These are phyloP conservation scores for Neoitamus cyanurus DNA, from an alignment of 2,888 invertebrate genomes.

Conservation along the genomic window DNA sequence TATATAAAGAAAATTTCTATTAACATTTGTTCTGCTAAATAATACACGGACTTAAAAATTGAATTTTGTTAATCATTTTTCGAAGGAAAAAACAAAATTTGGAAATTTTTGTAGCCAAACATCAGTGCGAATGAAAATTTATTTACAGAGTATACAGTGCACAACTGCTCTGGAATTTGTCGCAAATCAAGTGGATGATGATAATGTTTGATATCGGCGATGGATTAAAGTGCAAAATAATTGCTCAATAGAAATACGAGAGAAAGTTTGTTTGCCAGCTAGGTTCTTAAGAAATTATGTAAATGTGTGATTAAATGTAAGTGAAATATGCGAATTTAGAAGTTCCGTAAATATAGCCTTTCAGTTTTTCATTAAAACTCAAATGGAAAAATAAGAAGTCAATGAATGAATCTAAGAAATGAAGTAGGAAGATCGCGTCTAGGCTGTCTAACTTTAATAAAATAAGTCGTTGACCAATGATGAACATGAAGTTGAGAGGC, in stretches of 20 bases:
- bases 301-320: neutral
- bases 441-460: too few relatives aligned
- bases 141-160: neutral
- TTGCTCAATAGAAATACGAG: neutral
- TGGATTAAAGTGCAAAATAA: neutral
- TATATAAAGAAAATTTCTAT: constrained; percentile 19
- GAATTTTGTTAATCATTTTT: neutral
- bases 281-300: neutral
- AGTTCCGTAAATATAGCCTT: too few relatives aligned
- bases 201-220: neutral
- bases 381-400: too few relatives aligned
- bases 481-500: too few relatives aligned
- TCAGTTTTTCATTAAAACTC: too few relatives aligned
- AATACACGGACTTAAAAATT: neutral
- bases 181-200: neutral
- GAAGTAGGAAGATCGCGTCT: too few relatives aligned
- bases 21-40: neutral
- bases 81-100: neutral
- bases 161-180: neutral
- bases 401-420: too few relatives aligned
- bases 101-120: constrained; percentile 48
- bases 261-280: too few relatives aligned
- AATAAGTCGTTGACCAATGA: too few relatives aligned
- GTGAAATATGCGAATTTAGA: neutral
- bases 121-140: constrained; percentile 45